Base-by-base conservation (phyloP, 2,888 invertebrate species). In the Ennomos fuscantarius region DNA sequence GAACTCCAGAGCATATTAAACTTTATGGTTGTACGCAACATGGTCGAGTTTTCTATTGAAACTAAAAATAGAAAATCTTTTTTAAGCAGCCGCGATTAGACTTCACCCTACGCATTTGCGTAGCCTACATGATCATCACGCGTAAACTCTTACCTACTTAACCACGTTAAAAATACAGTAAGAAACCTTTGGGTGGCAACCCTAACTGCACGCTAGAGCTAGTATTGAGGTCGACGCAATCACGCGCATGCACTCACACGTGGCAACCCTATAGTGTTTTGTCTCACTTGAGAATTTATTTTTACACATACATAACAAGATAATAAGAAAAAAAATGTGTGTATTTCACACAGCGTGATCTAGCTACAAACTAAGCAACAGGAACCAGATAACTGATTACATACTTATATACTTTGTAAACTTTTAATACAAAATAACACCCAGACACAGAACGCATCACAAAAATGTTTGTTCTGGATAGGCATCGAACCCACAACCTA, bases 191-290 rank as follows among this genome's bases (percentile, higher is more conserved):
- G 40, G 13, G 36, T 31, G 53, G 15, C 50, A 56, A 49, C 67
- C 65, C 65, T 51, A 55, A 49, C 34, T 53, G 51, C 68, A 76
- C 74, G 77, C 68, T 75, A 53, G 67, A 64, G 66, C 31, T 66
- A 58, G 55, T 65, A 78, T 69, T 57, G 53, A 66, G 79, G 78
- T 70, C 76, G 69, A 40, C 55, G 61, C 55, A 62, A 35, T 65
- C 65, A 62, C 63, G 63, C 72, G 70, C 62, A 73, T 70, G 67
- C 69, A 73, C 64, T 62, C 66, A 62, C 56, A 49, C 56, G 57
- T 62, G 57, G 62, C 64, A 65, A 56, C 65, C 59, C 55, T 62
- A n/a, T n/a, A 58, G 48, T 63, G 37, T 10, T n/a, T 15, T 13
- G 9, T 24, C n/a, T 15, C 8, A 33, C 52, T 57, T 57, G 52